Base-by-base conservation (phyloP, 2,888 invertebrate genomes). In the Xestia xanthographa region DNA sequence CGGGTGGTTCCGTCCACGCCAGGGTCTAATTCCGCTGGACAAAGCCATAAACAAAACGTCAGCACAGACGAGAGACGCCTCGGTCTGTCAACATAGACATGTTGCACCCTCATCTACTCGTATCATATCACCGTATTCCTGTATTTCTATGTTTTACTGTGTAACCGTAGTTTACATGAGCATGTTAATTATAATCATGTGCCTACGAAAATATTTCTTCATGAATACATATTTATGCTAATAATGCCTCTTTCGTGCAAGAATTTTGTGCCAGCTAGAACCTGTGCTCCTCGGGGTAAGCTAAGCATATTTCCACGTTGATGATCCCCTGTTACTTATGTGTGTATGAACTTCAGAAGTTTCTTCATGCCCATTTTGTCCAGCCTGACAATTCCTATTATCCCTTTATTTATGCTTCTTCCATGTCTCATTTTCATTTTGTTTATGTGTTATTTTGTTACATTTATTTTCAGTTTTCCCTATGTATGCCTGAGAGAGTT, bases 401-500 rank as follows among this genome's bases (percentile, higher is more conserved):
- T 29, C n/a, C 73, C 38, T 63, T 66, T 77, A 66, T 77, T 84
- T 73, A 58, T 65, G 77, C 84, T 87, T 86, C 68, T 80, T 83
- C 88, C 81, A 81, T 86, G 66, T 86, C 77, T 87, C 87, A 84
- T 84, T 87, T 87, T 87, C 84, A 48, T 89, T 89, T 88, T 90
- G 82, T 90, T 91, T 91, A 89, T 83, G 86, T 92, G 92, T 93
- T 90, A 79, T 91, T 94, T 93, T 90, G 85, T 86, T 92, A 92
- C 89, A 91, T 91, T 85, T 92, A 93, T 93, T 96, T 96, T 95
- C 97, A 97, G 97, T 97, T 94, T 94, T 94, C 95, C 94, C 95
- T 97, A 92, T 96, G 96, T 96, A 96, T 97, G 97, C 97, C 97
- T 92, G 95, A 96, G 92, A 96, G 97, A 95, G 95, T 96, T 91